Evolutionary conservation across 2,797 vertebrate species (phyloP).

Genomic region (Platalea minor): DNA sequence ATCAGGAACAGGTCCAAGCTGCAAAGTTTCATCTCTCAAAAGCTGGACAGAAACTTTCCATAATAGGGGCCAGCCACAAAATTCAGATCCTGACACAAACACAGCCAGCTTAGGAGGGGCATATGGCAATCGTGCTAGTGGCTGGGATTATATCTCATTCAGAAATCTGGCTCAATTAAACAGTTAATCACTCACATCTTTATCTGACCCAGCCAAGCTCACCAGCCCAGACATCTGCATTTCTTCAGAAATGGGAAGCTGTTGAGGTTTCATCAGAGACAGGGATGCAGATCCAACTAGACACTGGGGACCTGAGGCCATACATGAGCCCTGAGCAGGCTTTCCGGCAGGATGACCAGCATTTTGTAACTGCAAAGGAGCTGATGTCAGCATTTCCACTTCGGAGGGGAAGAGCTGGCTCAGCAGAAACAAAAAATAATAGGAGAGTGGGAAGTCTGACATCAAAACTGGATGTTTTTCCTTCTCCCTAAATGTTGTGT

Average conservation of each 20-base stretch:
- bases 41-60: background rate
- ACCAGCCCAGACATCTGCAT: background rate
- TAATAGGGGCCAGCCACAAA: background rate
- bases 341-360: fast-evolving
- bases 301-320: background rate
- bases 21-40: conserved; percentile 19
- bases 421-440: background rate
- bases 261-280: background rate
- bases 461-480: background rate
- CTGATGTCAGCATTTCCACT: background rate
- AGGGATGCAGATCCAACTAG: background rate
- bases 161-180: background rate
- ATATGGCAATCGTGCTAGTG: background rate
- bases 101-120: background rate
- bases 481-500: background rate
- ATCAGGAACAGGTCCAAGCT: background rate
- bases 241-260: background rate
- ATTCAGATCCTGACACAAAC: background rate
- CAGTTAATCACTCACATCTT: background rate
- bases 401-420: background rate
- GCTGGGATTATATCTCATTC: background rate
- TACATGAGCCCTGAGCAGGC: background rate
- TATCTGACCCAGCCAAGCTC: background rate
- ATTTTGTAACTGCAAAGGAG: background rate
- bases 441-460: background rate